Percentiles rank a stretch among this genome's conserved stretches.
phyloP scores from a whole-genome alignment of 2,797 vertebrate genomes.

The Emys orbicularis region DNA sequence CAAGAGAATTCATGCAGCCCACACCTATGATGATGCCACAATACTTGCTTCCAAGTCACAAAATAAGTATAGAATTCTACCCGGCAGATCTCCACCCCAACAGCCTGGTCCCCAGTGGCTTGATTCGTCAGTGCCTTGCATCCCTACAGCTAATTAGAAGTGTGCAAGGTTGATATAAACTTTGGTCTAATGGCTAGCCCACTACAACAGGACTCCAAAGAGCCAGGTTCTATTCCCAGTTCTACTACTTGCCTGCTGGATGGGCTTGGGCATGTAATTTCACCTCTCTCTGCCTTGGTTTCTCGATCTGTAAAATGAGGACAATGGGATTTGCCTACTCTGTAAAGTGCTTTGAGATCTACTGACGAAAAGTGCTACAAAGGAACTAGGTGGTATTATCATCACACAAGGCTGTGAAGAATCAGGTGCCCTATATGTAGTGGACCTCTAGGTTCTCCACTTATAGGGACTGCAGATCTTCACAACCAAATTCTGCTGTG shows the following conservation, averaged over 20 bases:
- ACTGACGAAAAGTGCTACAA: background rate
- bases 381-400: background rate
- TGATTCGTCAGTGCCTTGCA: background rate
- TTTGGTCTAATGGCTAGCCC: background rate
- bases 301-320: constrained; percentile 35
- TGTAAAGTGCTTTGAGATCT: background rate
- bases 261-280: constrained; percentile 23
- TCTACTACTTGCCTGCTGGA: constrained; percentile 54
- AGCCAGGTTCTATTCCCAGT: constrained; percentile 42
- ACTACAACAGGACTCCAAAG: background rate
- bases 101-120: background rate
- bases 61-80: rapidly evolving
- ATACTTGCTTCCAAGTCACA: background rate
- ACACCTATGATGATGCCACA: background rate
- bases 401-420: background rate
- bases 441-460: no score
- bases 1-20: background rate
- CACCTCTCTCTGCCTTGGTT: constrained; percentile 56
- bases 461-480: background rate
- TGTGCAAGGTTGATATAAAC: constrained; percentile 34
- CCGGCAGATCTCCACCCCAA: rapidly evolving
- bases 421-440: no score
- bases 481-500: background rate
- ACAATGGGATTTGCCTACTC: background rate
- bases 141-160: constrained; percentile 63